These are phyloP conservation scores for Pristionchus maxplancki DNA, from an alignment of 2,888 invertebrate species.

Conservation along the genomic window DNA sequence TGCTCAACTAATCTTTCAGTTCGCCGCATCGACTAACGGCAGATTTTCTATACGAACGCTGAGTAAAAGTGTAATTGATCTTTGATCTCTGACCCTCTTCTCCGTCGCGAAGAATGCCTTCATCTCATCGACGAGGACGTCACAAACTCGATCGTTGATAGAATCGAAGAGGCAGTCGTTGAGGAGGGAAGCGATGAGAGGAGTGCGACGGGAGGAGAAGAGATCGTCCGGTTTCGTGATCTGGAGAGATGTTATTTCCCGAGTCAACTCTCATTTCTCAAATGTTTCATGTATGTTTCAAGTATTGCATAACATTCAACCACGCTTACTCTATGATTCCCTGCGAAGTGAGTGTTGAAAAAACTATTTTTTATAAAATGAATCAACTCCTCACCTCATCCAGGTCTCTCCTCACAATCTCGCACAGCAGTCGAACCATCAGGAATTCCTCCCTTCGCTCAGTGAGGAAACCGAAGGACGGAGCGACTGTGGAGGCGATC, in stretches of 20 bases:
- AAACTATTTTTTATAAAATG: too few relatives aligned
- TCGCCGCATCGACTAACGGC: too few relatives aligned
- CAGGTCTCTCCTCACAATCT: constrained; percentile 58
- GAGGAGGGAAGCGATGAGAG: constrained; percentile 31
- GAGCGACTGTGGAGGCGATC: constrained; percentile 85
- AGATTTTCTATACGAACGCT: too few relatives aligned
- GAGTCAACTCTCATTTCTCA: too few relatives aligned
- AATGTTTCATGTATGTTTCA: too few relatives aligned
- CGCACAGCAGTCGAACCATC: constrained; percentile 81
- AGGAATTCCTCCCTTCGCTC: constrained; percentile 87
- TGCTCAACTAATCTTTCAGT: not conserved
- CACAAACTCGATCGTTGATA: constrained; percentile 41
- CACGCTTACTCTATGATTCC: too few relatives aligned
- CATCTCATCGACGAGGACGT: constrained; percentile 44
- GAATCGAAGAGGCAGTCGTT: constrained; percentile 51
- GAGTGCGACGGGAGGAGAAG: constrained; percentile 24
- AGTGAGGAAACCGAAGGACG: constrained; percentile 87
- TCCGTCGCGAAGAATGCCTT: constrained; percentile 49
- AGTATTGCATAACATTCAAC: too few relatives aligned
- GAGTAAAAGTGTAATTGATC: too few relatives aligned
- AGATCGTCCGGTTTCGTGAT: constrained; percentile 47
- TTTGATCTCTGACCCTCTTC: constrained; percentile 36
- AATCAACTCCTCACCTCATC: constrained; percentile 54
- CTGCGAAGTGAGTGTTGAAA: too few relatives aligned
- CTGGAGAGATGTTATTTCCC: too few relatives aligned